Conservation (phyloP, 2,888 invertebrate species). For the Diabrotica balteata region DNA sequence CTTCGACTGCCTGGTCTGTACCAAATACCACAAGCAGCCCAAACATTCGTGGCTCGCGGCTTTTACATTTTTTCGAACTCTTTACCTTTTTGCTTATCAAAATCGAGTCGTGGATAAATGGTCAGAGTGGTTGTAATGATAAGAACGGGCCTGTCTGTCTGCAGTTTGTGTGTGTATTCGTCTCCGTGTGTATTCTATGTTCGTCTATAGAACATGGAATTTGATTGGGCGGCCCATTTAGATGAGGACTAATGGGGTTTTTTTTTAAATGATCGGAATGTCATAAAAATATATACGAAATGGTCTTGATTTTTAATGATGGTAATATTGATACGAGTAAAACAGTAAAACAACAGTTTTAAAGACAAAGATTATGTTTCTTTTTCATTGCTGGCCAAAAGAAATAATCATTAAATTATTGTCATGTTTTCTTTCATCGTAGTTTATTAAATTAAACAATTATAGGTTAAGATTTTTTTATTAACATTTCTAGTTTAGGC, state of each 20-base stretch:
- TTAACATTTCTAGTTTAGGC: too few species aligned
- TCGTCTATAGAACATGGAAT: neutral
- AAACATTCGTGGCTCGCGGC: conserved; percentile 2
- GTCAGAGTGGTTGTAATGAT: conserved; percentile 9
- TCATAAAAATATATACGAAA: conserved; percentile 7
- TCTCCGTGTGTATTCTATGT: neutral
- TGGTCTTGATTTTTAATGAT: neutral
- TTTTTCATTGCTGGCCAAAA: too few species aligned
- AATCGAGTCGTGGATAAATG: conserved; percentile 3
- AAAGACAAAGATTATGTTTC: too few species aligned
- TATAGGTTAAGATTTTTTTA: too few species aligned
- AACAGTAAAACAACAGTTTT: too few species aligned
- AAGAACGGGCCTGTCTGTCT: neutral
- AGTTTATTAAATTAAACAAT: too few species aligned
- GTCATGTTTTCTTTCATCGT: too few species aligned
- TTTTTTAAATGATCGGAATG: neutral
- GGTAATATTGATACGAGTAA: too few species aligned
- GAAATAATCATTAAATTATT: too few species aligned
- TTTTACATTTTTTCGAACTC: conserved; percentile 3
- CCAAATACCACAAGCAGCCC: neutral
- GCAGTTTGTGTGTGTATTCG: neutral
- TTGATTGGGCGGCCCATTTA: neutral
- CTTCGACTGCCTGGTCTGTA: too few species aligned
- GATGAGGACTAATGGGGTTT: neutral
- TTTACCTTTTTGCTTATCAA: conserved; percentile 1